Evolutionary conservation across 2,797 vertebrate genomes (phyloP), one percentile per base, ranked within the genome.

Genomic region (Heteromormyrus szaboi): DNA sequence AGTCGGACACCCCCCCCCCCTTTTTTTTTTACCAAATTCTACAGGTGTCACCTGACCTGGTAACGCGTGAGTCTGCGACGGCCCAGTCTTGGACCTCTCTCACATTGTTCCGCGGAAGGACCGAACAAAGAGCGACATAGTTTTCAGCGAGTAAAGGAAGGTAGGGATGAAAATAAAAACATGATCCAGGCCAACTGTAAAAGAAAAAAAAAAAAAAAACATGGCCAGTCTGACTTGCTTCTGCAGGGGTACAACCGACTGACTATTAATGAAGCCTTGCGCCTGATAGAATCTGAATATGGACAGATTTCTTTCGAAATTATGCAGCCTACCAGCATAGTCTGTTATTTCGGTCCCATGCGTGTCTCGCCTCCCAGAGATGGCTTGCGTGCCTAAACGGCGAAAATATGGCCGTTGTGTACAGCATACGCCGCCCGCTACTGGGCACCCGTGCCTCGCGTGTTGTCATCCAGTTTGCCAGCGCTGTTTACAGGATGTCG

Each of bases 41-140:
- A 46, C 56, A 59, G 19, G 81, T 41, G 48, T 89, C 81, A 68
- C 85, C 46, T 86, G 88, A 65, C 84, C 85, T 89, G 59, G 83
- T 62, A 65, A 50, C 19, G 51, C 51, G 51, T 85, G 88, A n/a
- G 81, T 76, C 84, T 76, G 65, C n/a, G 11, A 65, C 46, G 3
- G 84, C 33, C 51, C 84, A 65, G 19, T 89, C 59, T 76, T n/a
- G 85, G 84, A 62, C 50, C 22, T 72, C 48, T 4, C 65, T 86
- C 48, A 37, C 37, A 54, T 50, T 86, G 84, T 65, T 88, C 37
- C 41, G 37, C 48, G 50, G 88, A 87, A 89, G 88, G 68, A 19
- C 33, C 22, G 86, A 76, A 89, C 88, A 89, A 89, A 89, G 88
- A 68, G 84, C 88, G 88, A 86, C 88, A 89, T 89, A 89, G 88